Evolutionary conservation across 2,113 vertebrate species (phyloP), one percentile per base, ranked within the genome.

Genomic region (Tricholaema leucomelas): DNA sequence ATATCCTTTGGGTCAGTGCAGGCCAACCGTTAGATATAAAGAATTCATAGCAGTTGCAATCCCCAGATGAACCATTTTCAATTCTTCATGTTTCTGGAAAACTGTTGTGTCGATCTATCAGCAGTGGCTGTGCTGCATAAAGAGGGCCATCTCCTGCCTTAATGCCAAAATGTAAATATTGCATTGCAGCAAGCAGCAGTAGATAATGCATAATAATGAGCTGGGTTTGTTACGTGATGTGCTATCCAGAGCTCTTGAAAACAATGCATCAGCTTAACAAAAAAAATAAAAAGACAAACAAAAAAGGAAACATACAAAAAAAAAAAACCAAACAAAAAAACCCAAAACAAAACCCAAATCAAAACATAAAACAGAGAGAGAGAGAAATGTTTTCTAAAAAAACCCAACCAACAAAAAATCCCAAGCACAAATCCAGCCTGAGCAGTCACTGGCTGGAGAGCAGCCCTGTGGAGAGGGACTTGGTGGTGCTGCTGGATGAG

Each of bases 1-100:
- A 97, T 97, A 96, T 96, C 93, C 91, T 97, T 88, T 95, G 96
- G 96, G 96, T 96, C 96, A 95, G 94, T 93, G 95, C 88, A 95
- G 96, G 96, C 94, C 96, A 97, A 96, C 96, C 90, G 95, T 92
- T 97, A 78, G 92, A 88, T 94, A 96, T 96, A 96, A 96, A 97
- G 95, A 97, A 97, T 96, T 96, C 93, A 97, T 95, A 93, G 92
- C 74, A 64, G 93, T 93, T 64, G 85, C 92, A 94, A 89, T 96
- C 88, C 93, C 93, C 96, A 91, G 86, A 94, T 94, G 95, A 91
- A 93, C 89, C 85, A 79, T 96, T 96, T 96, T 95, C 91, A 95
- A 92, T 93, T 94, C 93, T 92, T 95, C 85, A 92, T 74, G 90
- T 93, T 96, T 92, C 94, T 90, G 91, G 91, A 93, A 95, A 93